Base-by-base conservation (phyloP, 30 jellyfish, hydroid and myxozoan genomes). In the Aurelia aurita region DNA sequence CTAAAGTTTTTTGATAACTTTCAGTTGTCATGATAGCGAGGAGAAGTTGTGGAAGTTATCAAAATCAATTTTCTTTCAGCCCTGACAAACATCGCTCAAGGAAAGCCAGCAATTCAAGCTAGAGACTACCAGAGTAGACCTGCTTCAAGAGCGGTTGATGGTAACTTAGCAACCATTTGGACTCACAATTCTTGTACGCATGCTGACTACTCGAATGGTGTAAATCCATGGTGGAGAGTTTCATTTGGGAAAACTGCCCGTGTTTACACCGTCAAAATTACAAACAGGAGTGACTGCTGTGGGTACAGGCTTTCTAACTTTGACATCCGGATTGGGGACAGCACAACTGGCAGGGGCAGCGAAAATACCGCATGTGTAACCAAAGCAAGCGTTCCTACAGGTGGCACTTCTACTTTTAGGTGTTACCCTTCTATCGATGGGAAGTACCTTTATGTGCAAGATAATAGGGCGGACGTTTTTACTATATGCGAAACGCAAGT, bases 261-360 rank as follows among this genome's bases (percentile, higher is more conserved):
- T 4, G 84, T 72, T 14, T 39, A 46, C 27, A 11, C 84, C 23
- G 84, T 72, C 0, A 25, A 47, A 31, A 25, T 72, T 31, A 66
- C 77, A 22, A 66, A 31, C 44, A 51, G 77, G 31, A 65, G 86
- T 25, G 86, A 74, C 61, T 74, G 86, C 26, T 74, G 86, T 74
- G 86, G 86, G 21, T 62, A 11, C 1, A 58, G 86, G 10, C 62
- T 74, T 20, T 74, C 86, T 15, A 32, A 74, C 55, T 74, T 74
- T 59, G 39, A 74, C 34, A 58, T 74, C 32, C 28, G 74, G 20
- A 44, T 74, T 13, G 86, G 86, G 0, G 74, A 74, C 66, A 74
- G 75, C 72, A 18, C n/a, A 15, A 21, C 28, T 49, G 86, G 63
- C 31, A 27, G 63, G 28, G 86, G 86, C 8, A 54, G 66, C 8